A percentile compares a stretch with the other conserved stretches of the same genome.
Evolutionary conservation across 37 sponge, comb jelly and placozoan species (phyloP).

Genomic region (Bolinopsis microptera): DNA sequence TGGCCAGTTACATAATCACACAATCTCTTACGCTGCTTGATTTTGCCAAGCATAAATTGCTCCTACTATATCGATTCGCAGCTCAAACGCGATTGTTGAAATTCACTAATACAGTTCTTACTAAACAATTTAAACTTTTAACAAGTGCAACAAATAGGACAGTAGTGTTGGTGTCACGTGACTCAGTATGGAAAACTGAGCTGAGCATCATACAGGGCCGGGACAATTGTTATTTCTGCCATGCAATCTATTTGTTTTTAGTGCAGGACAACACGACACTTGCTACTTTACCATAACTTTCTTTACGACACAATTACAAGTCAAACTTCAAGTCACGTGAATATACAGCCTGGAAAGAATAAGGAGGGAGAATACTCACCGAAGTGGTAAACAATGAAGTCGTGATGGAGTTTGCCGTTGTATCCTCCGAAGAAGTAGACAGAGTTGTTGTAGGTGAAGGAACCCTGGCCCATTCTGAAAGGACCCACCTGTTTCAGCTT

Average conservation of each 20-base stretch:
- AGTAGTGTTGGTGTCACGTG: neutral
- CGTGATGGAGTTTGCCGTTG: slow-evolving; percentile 8
- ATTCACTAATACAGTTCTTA: neutral
- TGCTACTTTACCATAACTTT: neutral
- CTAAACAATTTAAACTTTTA: neutral
- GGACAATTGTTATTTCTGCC: neutral
- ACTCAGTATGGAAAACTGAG: neutral
- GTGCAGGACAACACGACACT: neutral
- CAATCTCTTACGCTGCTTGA: neutral
- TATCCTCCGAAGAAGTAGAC: slow-evolving; percentile 52
- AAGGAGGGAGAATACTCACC: neutral
- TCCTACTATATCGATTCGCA: neutral
- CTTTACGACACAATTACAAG: neutral
- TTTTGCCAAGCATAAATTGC: neutral
- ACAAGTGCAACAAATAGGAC: neutral
- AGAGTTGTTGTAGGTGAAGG: slow-evolving; percentile 9
- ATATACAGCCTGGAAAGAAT: neutral
- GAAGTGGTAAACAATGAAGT: slow-evolving; percentile 45
- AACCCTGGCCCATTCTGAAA: neutral
- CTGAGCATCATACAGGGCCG: neutral
- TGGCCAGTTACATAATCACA: neutral
- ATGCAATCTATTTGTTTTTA: neutral
- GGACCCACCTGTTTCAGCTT: neutral
- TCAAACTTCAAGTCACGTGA: neutral
- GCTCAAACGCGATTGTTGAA: neutral